Evolutionary conservation across 2,888 invertebrate species (phyloP).

Genomic region (Hirtodrosophila histrioides): DNA sequence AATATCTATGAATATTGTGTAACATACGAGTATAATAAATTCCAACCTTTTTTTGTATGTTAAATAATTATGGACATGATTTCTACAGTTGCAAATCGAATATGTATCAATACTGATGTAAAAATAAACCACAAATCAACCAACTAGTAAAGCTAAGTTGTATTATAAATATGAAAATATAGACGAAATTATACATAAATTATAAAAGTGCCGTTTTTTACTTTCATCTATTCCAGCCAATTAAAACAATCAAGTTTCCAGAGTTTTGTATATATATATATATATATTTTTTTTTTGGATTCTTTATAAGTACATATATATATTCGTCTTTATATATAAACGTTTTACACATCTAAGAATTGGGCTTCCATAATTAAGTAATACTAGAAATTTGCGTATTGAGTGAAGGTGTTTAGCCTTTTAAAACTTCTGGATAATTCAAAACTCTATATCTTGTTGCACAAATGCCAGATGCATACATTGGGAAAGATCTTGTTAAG

Average conservation of each 20-base stretch:
- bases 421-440: constrained; percentile 32
- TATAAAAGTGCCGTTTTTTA: constrained; percentile 45
- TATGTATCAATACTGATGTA: constrained; percentile 48
- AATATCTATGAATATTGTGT: constrained; percentile 53
- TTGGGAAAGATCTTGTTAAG: constrained; percentile 14
- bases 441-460: constrained; percentile 14
- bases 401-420: constrained; percentile 29
- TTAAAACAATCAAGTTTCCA: neutral
- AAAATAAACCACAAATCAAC: constrained; percentile 46
- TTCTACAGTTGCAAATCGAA: constrained; percentile 36
- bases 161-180: constrained; percentile 80
- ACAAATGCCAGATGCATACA: constrained; percentile 14
- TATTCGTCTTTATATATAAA: constrained; percentile 53
- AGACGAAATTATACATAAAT: constrained; percentile 80
- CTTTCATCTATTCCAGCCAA: constrained; percentile 3
- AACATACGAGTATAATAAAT: constrained; percentile 24
- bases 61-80: constrained; percentile 53
- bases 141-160: constrained; percentile 70
- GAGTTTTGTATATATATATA: constrained; percentile 15
- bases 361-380: constrained; percentile 49
- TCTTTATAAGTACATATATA: constrained; percentile 55
- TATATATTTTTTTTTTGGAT: constrained; percentile 36
- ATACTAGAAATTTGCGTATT: constrained; percentile 58
- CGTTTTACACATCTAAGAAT: constrained; percentile 63
- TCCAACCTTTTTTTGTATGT: constrained; percentile 52